Evolutionary conservation across 2,888 invertebrate species (phyloP).

Genomic region (Artemia sinica): DNA sequence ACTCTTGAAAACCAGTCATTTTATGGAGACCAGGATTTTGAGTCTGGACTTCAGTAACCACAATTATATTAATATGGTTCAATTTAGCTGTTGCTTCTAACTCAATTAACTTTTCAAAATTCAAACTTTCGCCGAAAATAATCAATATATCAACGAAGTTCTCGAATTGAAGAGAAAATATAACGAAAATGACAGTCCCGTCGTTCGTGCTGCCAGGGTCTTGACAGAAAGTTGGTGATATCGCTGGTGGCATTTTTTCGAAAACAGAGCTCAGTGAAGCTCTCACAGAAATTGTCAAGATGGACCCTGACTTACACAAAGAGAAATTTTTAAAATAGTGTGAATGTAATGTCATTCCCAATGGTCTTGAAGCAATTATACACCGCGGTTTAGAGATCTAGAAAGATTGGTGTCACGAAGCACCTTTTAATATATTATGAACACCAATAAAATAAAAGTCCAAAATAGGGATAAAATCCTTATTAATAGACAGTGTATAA

Average conservation of each 20-base stretch:
- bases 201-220: constrained; percentile 70
- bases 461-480: no score
- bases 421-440: constrained; percentile 73
- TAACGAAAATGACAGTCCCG: constrained; percentile 91
- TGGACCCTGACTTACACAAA: constrained; percentile 84
- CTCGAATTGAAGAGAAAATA: constrained; percentile 93
- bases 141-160: constrained; percentile 85
- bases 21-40: no score
- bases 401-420: constrained; percentile 96
- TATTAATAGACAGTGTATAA: no score
- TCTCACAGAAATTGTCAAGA: constrained; percentile 87
- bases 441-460: constrained; percentile 71
- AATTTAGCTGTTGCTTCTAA: no score
- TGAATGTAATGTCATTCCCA: constrained; percentile 91
- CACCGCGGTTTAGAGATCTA: constrained; percentile 70
- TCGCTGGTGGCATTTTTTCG: constrained; percentile 61
- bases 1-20: no score
- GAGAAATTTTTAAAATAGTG: constrained; percentile 75
- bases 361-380: constrained; percentile 89
- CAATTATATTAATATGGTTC: no score
- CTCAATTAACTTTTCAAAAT: no score
- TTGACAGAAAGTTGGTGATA: constrained; percentile 65
- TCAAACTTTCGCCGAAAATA: constrained; percentile 47
- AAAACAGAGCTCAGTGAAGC: constrained; percentile 93
- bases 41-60: no score